Evolutionary conservation across 2,888 invertebrate species (phyloP), one percentile per base, ranked within the genome.

Genomic region (Acanthoscelides obtectus): DNA sequence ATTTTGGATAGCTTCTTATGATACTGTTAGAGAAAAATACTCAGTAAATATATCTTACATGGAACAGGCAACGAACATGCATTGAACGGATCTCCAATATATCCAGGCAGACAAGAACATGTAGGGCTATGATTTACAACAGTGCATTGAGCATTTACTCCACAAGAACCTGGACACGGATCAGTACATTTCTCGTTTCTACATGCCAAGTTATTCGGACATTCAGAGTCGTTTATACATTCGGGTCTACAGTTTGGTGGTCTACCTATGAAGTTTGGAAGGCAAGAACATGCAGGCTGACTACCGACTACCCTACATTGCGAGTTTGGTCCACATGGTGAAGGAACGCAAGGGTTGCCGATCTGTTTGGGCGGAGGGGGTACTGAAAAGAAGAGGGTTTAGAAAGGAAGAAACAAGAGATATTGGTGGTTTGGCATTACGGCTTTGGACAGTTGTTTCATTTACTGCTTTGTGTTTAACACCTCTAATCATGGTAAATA

Each of bases 241-340:
- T 95, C 94, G 0, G 95, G 94, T 80, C 94, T 88, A 81, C 95
- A 96, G 81, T 94, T 94, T 25, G 95, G 95, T 69, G 96, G 93
- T 77, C 94, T 90, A 74, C 96, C 96, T 69, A 94, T 89, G 82
- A 92, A 95, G 81, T 94, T 93, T 22, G 90, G 87, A 77, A 92
- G 86, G 84, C 95, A 95, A 68, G 94, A 94, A 82, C 95, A 95
- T 69, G 94, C 94, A n/a, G 94, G 92, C 85, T 94, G 93, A 73
- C 91, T 90, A 71, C 93, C 93, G 76, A 94, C 91, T 68, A 93
- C 89, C 75, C 92, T 90, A 82, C 95, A 95, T 82, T 93, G 91
- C 3, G 94, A 93, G 82, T 94, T 91, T 0, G 94, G 93, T 71
- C 95, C 95, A 83, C 95, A 95, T 0, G 94, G 95, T 75, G 93